phyloP scores from a whole-genome alignment of 2,797 vertebrate species.

The Oreochromis grahami region DNA sequence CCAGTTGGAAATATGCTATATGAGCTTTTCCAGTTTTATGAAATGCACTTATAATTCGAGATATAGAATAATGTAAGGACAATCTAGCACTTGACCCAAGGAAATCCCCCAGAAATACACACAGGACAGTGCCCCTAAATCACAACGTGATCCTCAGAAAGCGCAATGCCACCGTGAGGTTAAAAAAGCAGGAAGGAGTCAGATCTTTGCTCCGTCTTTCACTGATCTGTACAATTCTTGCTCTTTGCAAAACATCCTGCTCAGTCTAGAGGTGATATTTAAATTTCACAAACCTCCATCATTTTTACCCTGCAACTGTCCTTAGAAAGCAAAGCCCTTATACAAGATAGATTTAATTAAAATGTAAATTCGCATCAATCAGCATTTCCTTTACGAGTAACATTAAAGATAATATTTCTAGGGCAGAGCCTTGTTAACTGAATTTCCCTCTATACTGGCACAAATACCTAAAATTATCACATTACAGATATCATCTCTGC shows the following conservation, averaged over 20 bases:
- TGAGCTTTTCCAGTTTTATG: neutral
- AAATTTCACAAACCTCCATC: neutral
- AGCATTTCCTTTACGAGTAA: neutral
- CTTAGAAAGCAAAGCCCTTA: neutral
- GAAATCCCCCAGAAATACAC: neutral
- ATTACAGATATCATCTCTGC: constrained; percentile 31
- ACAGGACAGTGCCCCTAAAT: neutral
- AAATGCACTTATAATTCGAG: constrained; percentile 8
- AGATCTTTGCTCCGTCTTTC: neutral
- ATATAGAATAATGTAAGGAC: neutral
- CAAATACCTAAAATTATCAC: constrained; percentile 55
- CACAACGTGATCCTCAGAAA: neutral
- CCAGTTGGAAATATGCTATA: neutral
- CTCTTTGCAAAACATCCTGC: neutral
- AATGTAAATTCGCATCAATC: constrained; percentile 19
- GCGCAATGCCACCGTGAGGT: neutral
- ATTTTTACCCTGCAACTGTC: neutral
- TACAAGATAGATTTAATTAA: neutral
- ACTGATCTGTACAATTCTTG: neutral
- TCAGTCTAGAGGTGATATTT: neutral
- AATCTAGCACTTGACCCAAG: neutral
- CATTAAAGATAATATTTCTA: constrained; percentile 37
- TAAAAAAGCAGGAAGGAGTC: neutral
- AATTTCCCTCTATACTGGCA: constrained; percentile 31
- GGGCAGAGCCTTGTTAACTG: constrained; percentile 29